Conservation (phyloP, 2,888 invertebrate genomes). For the Endotricha flammealis region DNA sequence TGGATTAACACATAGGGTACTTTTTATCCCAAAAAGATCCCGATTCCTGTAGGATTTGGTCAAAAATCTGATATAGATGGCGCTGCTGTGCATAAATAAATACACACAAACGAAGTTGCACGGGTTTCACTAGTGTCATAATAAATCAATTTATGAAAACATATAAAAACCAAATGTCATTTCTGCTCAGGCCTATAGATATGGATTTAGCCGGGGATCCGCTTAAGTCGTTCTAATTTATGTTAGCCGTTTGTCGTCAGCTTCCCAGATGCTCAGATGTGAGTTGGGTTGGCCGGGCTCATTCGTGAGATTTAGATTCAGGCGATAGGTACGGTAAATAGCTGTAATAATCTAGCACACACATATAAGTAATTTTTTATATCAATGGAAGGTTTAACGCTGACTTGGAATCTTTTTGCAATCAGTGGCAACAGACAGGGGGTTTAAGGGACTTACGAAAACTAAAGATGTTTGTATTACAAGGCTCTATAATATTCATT, state of each 20-base stretch:
- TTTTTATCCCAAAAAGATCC: too few species aligned
- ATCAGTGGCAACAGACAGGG: too few species aligned
- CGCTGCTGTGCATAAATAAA: too few species aligned
- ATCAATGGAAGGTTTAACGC: background rate
- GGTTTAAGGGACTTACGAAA: too few species aligned
- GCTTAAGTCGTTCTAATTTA: constrained; percentile 20
- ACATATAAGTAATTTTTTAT: background rate
- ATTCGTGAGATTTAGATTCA: constrained; percentile 12
- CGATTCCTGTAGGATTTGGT: too few species aligned
- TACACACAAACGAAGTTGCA: too few species aligned
- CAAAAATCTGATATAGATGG: too few species aligned
- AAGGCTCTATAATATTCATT: too few species aligned
- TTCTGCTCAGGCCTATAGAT: constrained; percentile 4
- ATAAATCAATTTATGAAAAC: background rate
- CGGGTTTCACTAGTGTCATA: background rate
- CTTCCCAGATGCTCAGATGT: constrained; percentile 14
- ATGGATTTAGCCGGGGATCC: constrained; percentile 4
- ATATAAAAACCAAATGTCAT: constrained; percentile 7
- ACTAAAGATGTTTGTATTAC: too few species aligned
- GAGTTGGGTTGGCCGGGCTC: constrained; percentile 12
- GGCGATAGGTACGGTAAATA: constrained; percentile 10
- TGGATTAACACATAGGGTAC: too few species aligned
- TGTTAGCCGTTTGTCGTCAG: constrained; percentile 18
- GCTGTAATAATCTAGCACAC: background rate
- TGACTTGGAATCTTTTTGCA: too few species aligned